Evolutionary conservation across 2,113 vertebrate species (phyloP).

Genomic region (Smithornis capensis): DNA sequence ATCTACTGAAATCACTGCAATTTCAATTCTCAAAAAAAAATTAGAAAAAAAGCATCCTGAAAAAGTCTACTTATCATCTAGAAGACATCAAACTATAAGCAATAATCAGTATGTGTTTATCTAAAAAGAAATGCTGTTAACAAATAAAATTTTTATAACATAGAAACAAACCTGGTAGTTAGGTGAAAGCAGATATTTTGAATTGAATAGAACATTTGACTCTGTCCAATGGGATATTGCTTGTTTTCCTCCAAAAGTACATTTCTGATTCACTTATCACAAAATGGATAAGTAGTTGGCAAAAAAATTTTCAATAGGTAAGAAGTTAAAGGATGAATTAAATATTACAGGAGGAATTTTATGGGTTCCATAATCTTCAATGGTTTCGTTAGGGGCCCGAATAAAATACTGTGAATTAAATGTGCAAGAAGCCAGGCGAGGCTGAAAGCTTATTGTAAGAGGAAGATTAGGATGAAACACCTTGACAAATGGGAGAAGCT

Average conservation of each 20-base stretch:
- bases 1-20: neutral
- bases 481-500: neutral
- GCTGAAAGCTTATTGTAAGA: neutral
- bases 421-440: accelerated
- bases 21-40: neutral
- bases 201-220: neutral
- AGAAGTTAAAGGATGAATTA: neutral
- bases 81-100: neutral
- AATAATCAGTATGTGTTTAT: neutral
- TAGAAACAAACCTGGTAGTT: neutral
- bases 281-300: neutral
- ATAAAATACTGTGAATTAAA: neutral
- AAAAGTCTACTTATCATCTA: neutral
- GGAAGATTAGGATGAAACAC: neutral
- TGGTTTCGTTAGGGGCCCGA: neutral
- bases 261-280: neutral
- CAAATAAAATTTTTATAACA: neutral
- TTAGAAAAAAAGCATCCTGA: neutral
- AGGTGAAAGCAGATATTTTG: neutral
- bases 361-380: neutral
- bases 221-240: neutral
- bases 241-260: neutral
- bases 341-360: neutral
- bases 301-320: neutral
- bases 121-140: neutral